Conservation (phyloP, 2,888 invertebrate genomes). For the Drosophila anceps region DNA sequence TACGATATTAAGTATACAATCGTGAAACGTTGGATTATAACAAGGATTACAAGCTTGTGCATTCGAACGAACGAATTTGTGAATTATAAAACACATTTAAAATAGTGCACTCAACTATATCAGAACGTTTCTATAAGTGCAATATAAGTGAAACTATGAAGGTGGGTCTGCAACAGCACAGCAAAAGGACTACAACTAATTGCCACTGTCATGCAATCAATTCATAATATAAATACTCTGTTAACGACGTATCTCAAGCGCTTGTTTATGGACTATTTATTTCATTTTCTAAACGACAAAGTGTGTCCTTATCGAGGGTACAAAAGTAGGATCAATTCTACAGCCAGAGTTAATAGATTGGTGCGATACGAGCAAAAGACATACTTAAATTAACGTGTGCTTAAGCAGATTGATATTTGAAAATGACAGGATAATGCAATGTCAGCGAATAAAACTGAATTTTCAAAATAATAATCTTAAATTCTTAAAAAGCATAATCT, state of each 20-base stretch:
- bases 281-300: background rate
- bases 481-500: background rate
- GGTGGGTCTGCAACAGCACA: constrained; percentile 63
- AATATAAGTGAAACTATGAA: constrained; percentile 65
- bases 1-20: constrained; percentile 34
- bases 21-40: constrained; percentile 8
- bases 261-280: background rate
- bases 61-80: background rate
- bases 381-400: background rate
- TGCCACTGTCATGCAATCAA: background rate
- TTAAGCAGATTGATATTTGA: background rate
- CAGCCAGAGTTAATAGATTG: background rate
- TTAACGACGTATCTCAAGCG: background rate
- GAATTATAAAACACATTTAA: constrained; percentile 15
- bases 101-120: constrained; percentile 27
- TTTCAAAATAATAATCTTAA: background rate
- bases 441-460: background rate
- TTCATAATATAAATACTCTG: no score
- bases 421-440: background rate
- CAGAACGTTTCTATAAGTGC: constrained; percentile 8
- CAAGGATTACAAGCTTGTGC: constrained; percentile 50
- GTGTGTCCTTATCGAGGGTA: background rate
- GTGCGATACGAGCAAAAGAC: no score
- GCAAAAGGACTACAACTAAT: background rate
- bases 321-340: background rate